These are phyloP conservation scores for Aporophyla lueneburgensis DNA, from an alignment of 2,888 invertebrate species.

Conservation along the genomic window DNA sequence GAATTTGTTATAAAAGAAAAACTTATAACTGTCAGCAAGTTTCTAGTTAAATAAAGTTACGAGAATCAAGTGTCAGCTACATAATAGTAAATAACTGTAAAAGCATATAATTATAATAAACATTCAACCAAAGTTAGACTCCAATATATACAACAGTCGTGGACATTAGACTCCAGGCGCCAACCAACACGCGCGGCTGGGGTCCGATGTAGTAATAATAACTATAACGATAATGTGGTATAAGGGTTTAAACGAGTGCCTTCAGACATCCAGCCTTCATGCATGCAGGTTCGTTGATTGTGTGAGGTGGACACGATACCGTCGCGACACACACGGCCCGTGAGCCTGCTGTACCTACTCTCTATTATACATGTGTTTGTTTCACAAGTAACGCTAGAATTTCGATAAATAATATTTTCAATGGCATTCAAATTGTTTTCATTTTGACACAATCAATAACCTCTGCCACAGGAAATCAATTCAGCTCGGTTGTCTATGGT, in stretches of 20 bases:
- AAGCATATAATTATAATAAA: constrained; percentile 68
- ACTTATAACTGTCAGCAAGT: constrained; percentile 60
- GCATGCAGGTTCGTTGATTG: constrained; percentile 86
- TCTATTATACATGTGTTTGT: constrained; percentile 42
- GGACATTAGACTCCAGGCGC: constrained; percentile 66
- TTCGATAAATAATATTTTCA: constrained; percentile 56
- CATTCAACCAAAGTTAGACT: constrained; percentile 83
- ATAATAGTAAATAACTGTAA: constrained; percentile 73
- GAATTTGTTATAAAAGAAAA: constrained; percentile 57
- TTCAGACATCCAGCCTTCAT: constrained; percentile 89
- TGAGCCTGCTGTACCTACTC: constrained; percentile 24
- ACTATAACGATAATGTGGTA: constrained; percentile 79
- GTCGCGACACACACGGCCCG: constrained; percentile 57
- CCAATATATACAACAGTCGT: constrained; percentile 77
- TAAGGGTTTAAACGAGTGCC: constrained; percentile 89
- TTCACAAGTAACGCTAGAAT: constrained; percentile 57
- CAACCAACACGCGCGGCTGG: constrained; percentile 48
- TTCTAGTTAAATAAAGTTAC: constrained; percentile 75
- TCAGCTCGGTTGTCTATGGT: constrained; percentile 72
- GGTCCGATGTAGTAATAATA: constrained; percentile 70
- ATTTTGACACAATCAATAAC: constrained; percentile 74
- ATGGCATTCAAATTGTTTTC: constrained; percentile 58
- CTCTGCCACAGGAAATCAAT: constrained; percentile 68
- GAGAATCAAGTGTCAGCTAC: constrained; percentile 80
- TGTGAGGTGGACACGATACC: constrained; percentile 79